Conservation (phyloP, 2,888 invertebrate species). For the Drosophila aldrichi region DNA sequence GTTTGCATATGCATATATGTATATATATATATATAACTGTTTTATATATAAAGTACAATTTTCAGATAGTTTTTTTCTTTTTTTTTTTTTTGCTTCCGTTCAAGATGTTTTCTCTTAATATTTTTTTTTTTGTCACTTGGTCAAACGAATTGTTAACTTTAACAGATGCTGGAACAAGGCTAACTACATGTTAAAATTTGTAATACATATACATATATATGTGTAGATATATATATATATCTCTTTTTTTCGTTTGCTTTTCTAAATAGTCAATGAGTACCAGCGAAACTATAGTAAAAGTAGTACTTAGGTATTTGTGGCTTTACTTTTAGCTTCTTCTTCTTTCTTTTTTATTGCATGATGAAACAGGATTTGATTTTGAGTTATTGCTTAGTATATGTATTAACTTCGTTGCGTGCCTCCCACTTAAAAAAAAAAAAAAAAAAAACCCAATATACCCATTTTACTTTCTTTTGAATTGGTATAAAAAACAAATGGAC, state of each 20-base stretch:
- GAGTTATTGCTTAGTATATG: slow-evolving; percentile 29
- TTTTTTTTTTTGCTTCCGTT: slow-evolving; percentile 4
- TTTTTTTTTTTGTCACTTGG: slow-evolving; percentile 20
- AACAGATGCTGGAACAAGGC: slow-evolving; percentile 41
- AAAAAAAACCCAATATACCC: background rate
- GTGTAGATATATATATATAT: background rate
- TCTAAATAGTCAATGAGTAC: slow-evolving; percentile 41
- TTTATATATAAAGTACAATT: slow-evolving; percentile 56
- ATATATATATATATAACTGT: slow-evolving; percentile 5
- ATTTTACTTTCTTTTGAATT: too few species aligned
- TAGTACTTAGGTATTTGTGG: slow-evolving; percentile 62
- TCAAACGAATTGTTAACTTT: slow-evolving; percentile 55
- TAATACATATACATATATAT: background rate
- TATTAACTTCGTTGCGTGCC: slow-evolving; percentile 15
- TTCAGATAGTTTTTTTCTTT: slow-evolving; percentile 41
- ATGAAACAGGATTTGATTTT: slow-evolving; percentile 48
- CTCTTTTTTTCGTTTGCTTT: background rate
- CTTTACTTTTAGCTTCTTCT: background rate
- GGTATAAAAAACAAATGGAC: too few species aligned
- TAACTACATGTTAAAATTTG: slow-evolving; percentile 28
- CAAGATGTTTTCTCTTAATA: slow-evolving; percentile 12
- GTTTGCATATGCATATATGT: background rate
- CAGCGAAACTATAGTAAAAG: slow-evolving; percentile 58
- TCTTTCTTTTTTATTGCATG: slow-evolving; percentile 37
- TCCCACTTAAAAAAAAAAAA: slow-evolving; percentile 5